These are phyloP conservation scores for Pelecanoides urinatrix DNA, from an alignment of 2,113 vertebrate genomes.

Conservation along the genomic window DNA sequence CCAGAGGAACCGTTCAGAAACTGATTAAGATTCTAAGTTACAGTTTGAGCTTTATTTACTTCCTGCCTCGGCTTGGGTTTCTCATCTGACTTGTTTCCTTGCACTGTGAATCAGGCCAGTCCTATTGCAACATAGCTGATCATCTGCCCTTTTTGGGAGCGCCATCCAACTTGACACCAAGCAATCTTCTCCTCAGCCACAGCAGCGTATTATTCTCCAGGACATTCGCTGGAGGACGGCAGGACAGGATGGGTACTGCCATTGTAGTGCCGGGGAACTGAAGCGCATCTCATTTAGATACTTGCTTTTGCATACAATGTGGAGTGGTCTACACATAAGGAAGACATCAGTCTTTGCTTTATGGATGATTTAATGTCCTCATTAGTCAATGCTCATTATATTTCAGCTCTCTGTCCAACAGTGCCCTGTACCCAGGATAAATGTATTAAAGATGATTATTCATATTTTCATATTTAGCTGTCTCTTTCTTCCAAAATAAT, in stretches of 20 bases:
- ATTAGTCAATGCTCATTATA: neutral
- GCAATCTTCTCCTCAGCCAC: neutral
- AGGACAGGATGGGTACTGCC: neutral
- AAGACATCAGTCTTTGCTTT: neutral
- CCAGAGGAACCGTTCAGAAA: neutral
- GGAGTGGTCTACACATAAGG: neutral
- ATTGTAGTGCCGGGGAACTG: neutral
- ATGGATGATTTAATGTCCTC: neutral
- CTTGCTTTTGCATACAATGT: neutral
- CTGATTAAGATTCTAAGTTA: neutral
- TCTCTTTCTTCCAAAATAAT: neutral
- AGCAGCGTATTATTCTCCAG: neutral
- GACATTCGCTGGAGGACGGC: neutral
- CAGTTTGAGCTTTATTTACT: neutral
- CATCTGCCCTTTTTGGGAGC: neutral
- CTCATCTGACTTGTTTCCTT: neutral
- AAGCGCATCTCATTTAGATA: neutral
- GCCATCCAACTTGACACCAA: neutral
- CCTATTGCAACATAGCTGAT: neutral
- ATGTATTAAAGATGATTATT: neutral
- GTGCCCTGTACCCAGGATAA: neutral
- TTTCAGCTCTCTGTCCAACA: neutral
- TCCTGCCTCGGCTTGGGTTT: neutral
- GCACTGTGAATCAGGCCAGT: neutral
- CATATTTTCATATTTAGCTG: neutral